Base-by-base conservation (phyloP, 2,888 invertebrate species). In the Drosophila imparisetae region DNA sequence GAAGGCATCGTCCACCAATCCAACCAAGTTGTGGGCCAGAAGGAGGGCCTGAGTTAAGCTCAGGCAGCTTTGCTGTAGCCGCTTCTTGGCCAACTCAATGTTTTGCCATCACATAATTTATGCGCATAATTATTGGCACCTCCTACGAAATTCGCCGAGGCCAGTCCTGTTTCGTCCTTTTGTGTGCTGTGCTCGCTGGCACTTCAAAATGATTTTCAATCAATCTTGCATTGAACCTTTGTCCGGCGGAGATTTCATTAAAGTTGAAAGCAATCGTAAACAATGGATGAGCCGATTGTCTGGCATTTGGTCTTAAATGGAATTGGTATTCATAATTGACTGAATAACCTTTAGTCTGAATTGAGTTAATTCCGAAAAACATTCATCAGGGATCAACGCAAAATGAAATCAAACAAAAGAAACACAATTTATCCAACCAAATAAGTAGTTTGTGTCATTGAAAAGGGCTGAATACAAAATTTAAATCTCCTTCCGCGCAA, bases 181-280 rank as follows among this genome's bases (percentile, higher is more conserved):
- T 45, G 18, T 45, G 45, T 24, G 8, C 4, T 21, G 63, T 49
- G 11, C 34, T 55, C 61, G 58, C 71, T 60, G 81, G 65, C 86
- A 86, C 84, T 86, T 75, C 66, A 86, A 77, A 86, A 89, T 80
- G 85, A 54, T 77, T 80, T 74, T 85, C 85, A 87, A 85, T 85
- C 90, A 85, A 89, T 85, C 85, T 89, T 80, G 68, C 68, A 89
- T 89, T 87, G 83, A 85, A 86, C 86, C 86, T 89, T 89, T 86
- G 83, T 86, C 86, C 78, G 67, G 74, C 78, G 75, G 74, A 69
- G 78, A 88, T 88, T 89, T 85, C 83, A 87, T 86, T 88, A 85
- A 88, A 86, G 75, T 77, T 75, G 74, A 84, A 77, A 64, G 84
- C 82, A 81, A 72, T 75, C 76, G 76, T 61, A 66, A 68, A 64